Evolutionary conservation across 2,888 invertebrate genomes (phyloP), one percentile per base, ranked within the genome.

Genomic region (Apotomis capreana): DNA sequence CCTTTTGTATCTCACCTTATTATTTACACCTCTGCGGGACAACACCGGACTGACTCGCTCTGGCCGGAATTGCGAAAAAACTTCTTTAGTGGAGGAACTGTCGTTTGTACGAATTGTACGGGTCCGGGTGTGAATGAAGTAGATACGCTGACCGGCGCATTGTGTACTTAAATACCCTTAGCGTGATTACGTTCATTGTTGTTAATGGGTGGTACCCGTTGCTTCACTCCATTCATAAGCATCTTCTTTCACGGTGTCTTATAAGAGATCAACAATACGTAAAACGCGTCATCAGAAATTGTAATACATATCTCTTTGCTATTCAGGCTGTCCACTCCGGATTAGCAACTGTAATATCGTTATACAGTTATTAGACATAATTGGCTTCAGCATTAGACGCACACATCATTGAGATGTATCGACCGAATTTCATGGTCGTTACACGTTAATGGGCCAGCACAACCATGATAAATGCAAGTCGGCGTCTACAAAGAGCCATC

Each of bases 401-500:
- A 74, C 61, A 67, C 67, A 73, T 80, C 76, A 88, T 90, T 87
- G 87, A 87, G 84, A 87, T 80, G 83, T 84, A 88, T 85, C 84
- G 84, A 82, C 80, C 77, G 81, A 86, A 90, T 91, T 91, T 89
- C 86, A 89, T 88, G 90, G 84, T 85, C 85, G 87, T 90, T 92
- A 89, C 87, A 87, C 86, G 74, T 83, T 85, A 90, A 92, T 87
- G 80, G 85, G 40, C 40, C 77, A 78, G 78, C 84, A 84, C 88
- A 86, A 89, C 88, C 83, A 79, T 90, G 91, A 91, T 89, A 85
- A 88, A 91, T 89, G 87, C 78, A 77, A 76, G 80, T 86, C 90
- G 90, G 90, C 87, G 76, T 73, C 72, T 82, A 89, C 89, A 91
- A 92, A 90, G 87, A 75, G 64, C 82, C 80, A 84, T 86, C 88